Evolutionary conservation across 2,888 invertebrate species (phyloP).

Genomic region (Deilephila porcellus): DNA sequence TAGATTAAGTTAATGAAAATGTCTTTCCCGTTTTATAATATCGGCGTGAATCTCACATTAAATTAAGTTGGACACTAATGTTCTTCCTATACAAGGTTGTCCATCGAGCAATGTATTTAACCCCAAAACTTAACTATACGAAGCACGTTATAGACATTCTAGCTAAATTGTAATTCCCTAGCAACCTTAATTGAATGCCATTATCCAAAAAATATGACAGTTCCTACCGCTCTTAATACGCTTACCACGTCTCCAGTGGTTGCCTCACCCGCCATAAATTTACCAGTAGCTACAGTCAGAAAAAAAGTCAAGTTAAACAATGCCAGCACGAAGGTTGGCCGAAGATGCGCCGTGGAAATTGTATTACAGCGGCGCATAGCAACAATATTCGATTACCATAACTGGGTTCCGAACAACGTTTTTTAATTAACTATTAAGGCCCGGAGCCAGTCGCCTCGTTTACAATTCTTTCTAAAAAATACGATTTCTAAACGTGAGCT

Average conservation of each 20-base stretch:
- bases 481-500: conserved; percentile 40
- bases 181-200: not conserved
- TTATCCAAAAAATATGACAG: not conserved
- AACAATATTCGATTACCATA: conserved; percentile 74
- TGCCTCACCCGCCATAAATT: conserved; percentile 17
- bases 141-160: too few species aligned
- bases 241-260: not conserved
- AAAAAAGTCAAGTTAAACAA: conserved; percentile 15
- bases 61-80: too few species aligned
- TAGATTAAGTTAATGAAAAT: too few species aligned
- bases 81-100: too few species aligned
- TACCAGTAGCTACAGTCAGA: conserved; percentile 28
- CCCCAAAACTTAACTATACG: too few species aligned
- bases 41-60: too few species aligned
- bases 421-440: conserved; percentile 67
- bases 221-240: not conserved
- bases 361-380: conserved; percentile 53
- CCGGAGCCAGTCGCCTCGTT: not conserved
- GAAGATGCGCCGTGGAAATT: conserved; percentile 58
- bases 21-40: too few species aligned
- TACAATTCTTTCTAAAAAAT: not conserved
- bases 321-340: conserved; percentile 39
- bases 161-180: too few species aligned
- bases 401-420: conserved; percentile 58
- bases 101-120: too few species aligned